A percentile compares a stretch with the other conserved stretches of the same genome.
phyloP scores from a whole-genome alignment of 1,140 invertebrate genomes.

The Zaprionus ornatus region DNA sequence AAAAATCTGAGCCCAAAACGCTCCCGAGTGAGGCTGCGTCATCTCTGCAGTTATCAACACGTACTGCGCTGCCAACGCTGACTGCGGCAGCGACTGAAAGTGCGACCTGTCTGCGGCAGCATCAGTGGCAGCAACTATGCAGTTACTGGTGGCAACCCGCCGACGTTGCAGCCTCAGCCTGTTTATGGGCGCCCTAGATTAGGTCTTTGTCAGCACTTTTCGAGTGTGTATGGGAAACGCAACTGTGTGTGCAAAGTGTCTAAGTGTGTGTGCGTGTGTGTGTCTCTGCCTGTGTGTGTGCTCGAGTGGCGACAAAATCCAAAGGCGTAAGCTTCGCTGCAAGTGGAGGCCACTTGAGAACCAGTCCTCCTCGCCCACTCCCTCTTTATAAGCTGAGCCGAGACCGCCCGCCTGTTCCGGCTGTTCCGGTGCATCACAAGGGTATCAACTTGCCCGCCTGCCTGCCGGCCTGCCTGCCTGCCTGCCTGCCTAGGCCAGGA shows the following conservation, averaged over 20 bases:
- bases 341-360: slow-evolving; percentile 63
- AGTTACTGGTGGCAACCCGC: slow-evolving; percentile 49
- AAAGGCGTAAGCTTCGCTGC: slow-evolving; percentile 75
- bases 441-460: slow-evolving; percentile 3
- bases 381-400: slow-evolving; percentile 25
- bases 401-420: slow-evolving; percentile 48
- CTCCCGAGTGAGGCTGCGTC: slow-evolving; percentile 47
- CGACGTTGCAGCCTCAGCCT: slow-evolving; percentile 42
- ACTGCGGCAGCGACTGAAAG: slow-evolving; percentile 13
- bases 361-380: slow-evolving; percentile 8
- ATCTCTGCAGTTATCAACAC: slow-evolving; percentile 65
- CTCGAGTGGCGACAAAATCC: slow-evolving; percentile 77
- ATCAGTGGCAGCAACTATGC: slow-evolving; percentile 70
- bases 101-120: slow-evolving; percentile 72
- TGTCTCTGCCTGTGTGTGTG: slow-evolving; percentile 46
- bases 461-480: too few relatives aligned
- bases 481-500: background rate
- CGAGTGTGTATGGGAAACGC: slow-evolving; percentile 58
- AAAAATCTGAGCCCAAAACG: slow-evolving; percentile 72
- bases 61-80: slow-evolving; percentile 32
- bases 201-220: slow-evolving; percentile 81
- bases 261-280: slow-evolving; percentile 30
- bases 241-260: slow-evolving; percentile 42
- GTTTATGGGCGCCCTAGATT: slow-evolving; percentile 82
- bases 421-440: slow-evolving; percentile 35